Evolutionary conservation across 2,113 vertebrate genomes (phyloP).

Genomic region (Carollia perspicillata): DNA sequence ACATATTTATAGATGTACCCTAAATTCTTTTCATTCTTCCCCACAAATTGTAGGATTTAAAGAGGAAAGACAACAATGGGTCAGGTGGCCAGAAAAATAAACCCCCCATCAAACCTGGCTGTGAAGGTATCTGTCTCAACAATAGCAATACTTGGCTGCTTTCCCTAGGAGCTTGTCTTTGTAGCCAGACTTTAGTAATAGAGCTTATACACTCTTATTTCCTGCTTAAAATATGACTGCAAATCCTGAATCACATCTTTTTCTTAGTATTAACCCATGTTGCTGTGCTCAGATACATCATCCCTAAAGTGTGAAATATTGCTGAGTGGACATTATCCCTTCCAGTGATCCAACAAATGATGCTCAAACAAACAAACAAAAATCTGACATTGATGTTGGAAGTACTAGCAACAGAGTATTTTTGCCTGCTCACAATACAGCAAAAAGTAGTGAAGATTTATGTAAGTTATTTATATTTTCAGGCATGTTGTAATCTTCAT

Average conservation of each 20-base stretch:
- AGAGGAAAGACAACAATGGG: not conserved
- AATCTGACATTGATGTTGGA: not conserved
- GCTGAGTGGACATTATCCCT: not conserved
- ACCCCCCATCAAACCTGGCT: not conserved
- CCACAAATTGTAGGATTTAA: not conserved
- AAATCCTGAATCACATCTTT: not conserved
- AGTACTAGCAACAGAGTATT: not conserved
- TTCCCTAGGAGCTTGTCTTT: not conserved
- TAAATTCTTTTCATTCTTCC: not conserved
- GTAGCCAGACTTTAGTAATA: not conserved
- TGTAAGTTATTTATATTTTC: not conserved
- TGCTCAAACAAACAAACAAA: not conserved
- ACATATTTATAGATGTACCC: not conserved
- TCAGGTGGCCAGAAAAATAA: not conserved
- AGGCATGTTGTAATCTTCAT: not conserved
- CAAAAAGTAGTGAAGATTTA: not conserved
- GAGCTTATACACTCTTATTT: not conserved
- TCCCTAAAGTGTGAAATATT: not conserved
- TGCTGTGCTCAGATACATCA: not conserved
- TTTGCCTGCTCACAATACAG: not conserved
- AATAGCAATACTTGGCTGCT: not conserved
- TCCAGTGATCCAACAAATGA: not conserved
- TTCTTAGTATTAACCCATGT: not conserved
- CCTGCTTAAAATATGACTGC: not conserved
- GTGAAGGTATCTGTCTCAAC: not conserved